Evolutionary conservation across 2,113 vertebrate genomes (phyloP), one percentile per base, ranked within the genome.

Genomic region (Trogon surrucura): DNA sequence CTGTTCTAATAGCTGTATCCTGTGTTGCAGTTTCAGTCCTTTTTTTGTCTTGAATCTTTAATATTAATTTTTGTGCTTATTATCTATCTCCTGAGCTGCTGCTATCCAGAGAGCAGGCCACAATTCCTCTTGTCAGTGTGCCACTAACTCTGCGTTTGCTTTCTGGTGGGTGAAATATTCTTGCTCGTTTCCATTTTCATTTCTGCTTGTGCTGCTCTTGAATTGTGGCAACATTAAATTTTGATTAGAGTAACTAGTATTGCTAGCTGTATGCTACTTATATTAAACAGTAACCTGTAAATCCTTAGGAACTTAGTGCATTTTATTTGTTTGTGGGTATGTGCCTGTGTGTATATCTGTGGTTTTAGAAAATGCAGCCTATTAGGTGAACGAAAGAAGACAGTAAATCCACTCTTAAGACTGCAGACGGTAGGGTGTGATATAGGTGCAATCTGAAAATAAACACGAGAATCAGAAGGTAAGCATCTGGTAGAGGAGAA

Each of bases 171-270:
- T 96, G 85, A 92, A 91, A 75, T 88, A 45, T 26, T 88, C 41
- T 23, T 32, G 25, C 23, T 94, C 30, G 25, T 85, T 95, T 95
- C 72, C 75, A 85, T 77, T 85, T 80, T 79, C 32, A 15, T 79
- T 77, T 88, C 45, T 66, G 56, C 23, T 81, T 73, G 32, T 51
- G 47, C 50, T 94, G 30, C 45, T 94, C 44, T 88, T 93, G 78
- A 77, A 44, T 77, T 92, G 70, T 81, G 32, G 58, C 36, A 78
- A 47, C n/a, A 17, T 91, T 72, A 77, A 10, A 4, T 81, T 81
- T 84, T 95, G 72, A 80, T 95, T 74, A 91, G 47, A 62, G 78
- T 70, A 72, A 78, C 93, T 71, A 88, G 60, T 44, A 85, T 86
- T 56, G 4, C 36, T 90, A 82, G 47, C 30, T 57, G 50, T 80